phyloP scores from a whole-genome alignment of 2,888 invertebrate species.

The Callyntrura guangdongensis region DNA sequence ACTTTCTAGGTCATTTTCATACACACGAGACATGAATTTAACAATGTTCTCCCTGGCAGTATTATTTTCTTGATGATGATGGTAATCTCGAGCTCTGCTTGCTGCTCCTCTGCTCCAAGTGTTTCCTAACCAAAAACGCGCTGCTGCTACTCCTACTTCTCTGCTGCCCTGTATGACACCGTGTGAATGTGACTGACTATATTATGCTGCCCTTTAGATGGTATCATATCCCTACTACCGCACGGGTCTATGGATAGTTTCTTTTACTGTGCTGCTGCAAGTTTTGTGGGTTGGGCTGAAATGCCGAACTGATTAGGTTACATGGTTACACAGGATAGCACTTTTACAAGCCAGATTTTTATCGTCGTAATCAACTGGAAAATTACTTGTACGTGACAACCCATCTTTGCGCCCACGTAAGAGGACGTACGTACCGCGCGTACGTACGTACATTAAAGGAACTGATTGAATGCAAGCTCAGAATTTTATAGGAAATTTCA shows the following conservation, averaged over 20 bases:
- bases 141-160: background rate
- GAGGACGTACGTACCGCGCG: background rate
- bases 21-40: constrained; percentile 61
- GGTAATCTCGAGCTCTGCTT: constrained; percentile 40
- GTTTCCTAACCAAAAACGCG: background rate
- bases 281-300: constrained; percentile 3
- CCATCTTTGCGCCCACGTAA: background rate
- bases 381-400: constrained; percentile 56
- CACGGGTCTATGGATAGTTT: background rate
- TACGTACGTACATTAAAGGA: constrained; percentile 4
- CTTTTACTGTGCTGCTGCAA: constrained; percentile 1
- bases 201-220: constrained; percentile 7
- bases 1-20: constrained; percentile 66
- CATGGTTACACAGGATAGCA: constrained; percentile 14
- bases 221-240: background rate
- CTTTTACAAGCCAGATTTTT: constrained; percentile 51
- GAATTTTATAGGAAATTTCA: constrained; percentile 33
- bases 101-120: background rate
- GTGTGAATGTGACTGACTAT: constrained; percentile 7
- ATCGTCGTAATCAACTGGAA: constrained; percentile 52
- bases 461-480: constrained; percentile 46
- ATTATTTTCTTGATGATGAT: constrained; percentile 50
- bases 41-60: constrained; percentile 9
- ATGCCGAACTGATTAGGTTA: constrained; percentile 36
- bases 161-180: background rate